Evolutionary conservation across 2,113 vertebrate genomes (phyloP), one percentile per base, ranked within the genome.

Genomic region (Dolichallabes microphthalmus): DNA sequence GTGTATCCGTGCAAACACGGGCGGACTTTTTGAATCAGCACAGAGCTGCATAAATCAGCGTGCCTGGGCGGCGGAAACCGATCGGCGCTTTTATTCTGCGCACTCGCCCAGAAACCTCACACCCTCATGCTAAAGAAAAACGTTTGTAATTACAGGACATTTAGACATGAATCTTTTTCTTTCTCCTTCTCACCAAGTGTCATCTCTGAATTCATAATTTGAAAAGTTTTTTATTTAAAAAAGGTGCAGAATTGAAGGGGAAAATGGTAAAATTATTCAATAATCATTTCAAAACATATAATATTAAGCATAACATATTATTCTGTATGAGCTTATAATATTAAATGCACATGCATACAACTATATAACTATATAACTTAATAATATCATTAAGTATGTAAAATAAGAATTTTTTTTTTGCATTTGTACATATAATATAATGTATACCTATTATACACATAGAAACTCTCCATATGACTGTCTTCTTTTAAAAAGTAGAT

Each of bases 1-100:
- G 90, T 80, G 86, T 90, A 90, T 88, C 88, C 73, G 84, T 84
- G 90, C 91, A 93, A 93, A 91, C 90, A 91, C 61, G 85, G n/a
- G 78, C 83, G 57, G 81, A 39, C 86, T 88, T 85, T 86, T 82
- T 87, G 64, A 89, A 91, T 89, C 89, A 60, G 79, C 82, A 57
- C 55, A 30, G 60, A 78, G 75, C 15, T 17, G 52, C 86, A 83
- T 90, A 86, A 88, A 87, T 83, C 86, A 84, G 82, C 12, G 1
- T 35, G 27, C 39, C 66, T 64, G 22, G 20, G 66, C 53, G 7
- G 35, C 57, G 52, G 80, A 80, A 85, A 80, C 78, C n/a, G 60
- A 12, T 45, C 81, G 64, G 87, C 81, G 0, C 86, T 78, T 90
- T 74, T 85, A 89, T 87, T 85, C 71, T 74, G n/a, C 71, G n/a